These are phyloP conservation scores for Nemotelus pantherinus DNA, from an alignment of 2,888 invertebrate species.

Conservation along the genomic window DNA sequence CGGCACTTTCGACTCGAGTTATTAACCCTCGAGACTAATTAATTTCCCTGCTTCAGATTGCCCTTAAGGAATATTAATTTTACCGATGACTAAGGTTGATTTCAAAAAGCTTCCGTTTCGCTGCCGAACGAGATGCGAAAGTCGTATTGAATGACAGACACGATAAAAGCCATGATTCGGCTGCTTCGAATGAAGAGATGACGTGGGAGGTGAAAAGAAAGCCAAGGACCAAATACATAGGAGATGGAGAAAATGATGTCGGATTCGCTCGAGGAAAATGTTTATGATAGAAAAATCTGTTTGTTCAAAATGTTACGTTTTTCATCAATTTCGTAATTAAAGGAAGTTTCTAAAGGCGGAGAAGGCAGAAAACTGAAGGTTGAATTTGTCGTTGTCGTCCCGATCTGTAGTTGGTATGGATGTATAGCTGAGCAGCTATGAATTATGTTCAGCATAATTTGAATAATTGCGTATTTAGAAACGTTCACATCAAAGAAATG, in stretches of 20 bases:
- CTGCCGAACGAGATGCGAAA: not conserved
- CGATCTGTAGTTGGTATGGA: too few species aligned
- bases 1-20: conserved; percentile 25
- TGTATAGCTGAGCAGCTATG: too few species aligned
- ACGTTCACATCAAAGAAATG: too few species aligned
- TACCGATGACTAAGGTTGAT: conserved; percentile 39
- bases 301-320: conserved; percentile 16
- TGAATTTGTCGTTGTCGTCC: too few species aligned
- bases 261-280: conserved; percentile 16
- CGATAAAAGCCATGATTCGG: not conserved
- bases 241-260: not conserved
- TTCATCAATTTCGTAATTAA: conserved; percentile 29
- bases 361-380: too few species aligned
- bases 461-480: too few species aligned
- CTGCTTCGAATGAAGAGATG: not conserved
- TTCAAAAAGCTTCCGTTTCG: not conserved
- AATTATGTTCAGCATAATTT: too few species aligned
- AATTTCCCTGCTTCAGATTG: conserved; percentile 40
- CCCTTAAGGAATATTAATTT: conserved; percentile 40
- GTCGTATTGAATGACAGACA: not conserved
- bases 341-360: not conserved
- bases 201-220: not conserved
- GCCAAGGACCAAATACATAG: not conserved
- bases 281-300: conserved; percentile 14
- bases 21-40: conserved; percentile 44